Percentiles rank a stretch among this genome's conserved stretches.
phyloP scores from a whole-genome alignment of 2,888 invertebrate genomes.

The Cremastinae sp. region DNA sequence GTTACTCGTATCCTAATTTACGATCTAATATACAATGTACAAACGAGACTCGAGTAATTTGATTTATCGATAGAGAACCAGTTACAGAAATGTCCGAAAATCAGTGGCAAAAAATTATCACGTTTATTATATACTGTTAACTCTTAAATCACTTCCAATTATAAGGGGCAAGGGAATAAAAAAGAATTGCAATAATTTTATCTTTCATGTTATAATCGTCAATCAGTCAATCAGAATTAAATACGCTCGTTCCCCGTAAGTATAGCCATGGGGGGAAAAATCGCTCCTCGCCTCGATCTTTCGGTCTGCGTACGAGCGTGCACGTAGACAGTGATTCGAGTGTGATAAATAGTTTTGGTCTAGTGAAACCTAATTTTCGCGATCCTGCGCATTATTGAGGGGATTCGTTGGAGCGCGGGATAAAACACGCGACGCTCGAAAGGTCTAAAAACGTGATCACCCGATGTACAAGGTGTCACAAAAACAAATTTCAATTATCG shows the following conservation, averaged over 20 bases:
- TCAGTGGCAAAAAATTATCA: no score
- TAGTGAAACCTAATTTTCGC: conserved; percentile 27
- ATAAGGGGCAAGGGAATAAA: not conserved
- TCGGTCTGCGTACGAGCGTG: not conserved
- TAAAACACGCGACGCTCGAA: conserved; percentile 13
- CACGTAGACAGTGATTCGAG: not conserved
- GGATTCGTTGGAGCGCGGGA: conserved; percentile 16
- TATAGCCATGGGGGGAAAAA: not conserved
- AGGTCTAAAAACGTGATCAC: conserved; percentile 41
- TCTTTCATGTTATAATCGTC: conserved; percentile 9
- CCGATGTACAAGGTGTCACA: conserved; percentile 3
- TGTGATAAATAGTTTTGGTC: conserved; percentile 28
- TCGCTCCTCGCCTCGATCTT: not conserved
- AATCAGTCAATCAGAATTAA: conserved; percentile 6
- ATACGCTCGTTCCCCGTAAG: not conserved
- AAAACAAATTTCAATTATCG: not conserved
- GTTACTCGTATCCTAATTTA: not conserved
- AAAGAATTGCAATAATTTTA: not conserved
- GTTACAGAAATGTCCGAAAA: no score
- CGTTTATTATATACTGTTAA: no score
- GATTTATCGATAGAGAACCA: not conserved
- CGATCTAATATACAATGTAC: not conserved
- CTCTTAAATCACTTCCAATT: not conserved
- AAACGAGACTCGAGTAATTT: not conserved
- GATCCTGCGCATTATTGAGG: conserved; percentile 28